phyloP scores from a whole-genome alignment of 30 jellyfish, hydroid and myxozoan genomes.

The Catostylus mosaicus region DNA sequence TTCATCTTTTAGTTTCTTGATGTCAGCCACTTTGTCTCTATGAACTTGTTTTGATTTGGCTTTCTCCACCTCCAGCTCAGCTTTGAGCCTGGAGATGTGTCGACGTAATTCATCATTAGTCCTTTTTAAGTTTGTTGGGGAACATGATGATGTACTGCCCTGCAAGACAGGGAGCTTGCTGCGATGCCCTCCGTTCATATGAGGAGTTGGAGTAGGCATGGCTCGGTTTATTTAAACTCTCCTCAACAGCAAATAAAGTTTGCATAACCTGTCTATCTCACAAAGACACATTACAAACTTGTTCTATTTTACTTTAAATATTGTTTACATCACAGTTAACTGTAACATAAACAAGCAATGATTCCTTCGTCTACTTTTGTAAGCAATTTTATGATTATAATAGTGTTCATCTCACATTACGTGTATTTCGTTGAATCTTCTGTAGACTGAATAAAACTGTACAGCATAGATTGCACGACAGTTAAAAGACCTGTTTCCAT shows the following conservation, averaged over 20 bases:
- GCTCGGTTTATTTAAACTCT: neutral
- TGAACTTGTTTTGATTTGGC: conserved; percentile 84
- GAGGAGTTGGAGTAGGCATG: conserved; percentile 60
- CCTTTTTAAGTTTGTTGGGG: conserved; percentile 69
- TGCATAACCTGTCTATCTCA: neutral
- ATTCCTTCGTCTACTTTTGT: neutral
- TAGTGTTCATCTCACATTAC: too few relatives aligned
- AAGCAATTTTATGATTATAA: too few relatives aligned
- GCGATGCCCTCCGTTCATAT: conserved; percentile 54
- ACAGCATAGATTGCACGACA: too few relatives aligned
- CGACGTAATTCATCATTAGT: conserved; percentile 83
- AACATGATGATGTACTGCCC: conserved; percentile 40
- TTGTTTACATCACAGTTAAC: neutral
- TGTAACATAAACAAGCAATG: neutral
- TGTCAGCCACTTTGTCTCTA: conserved; percentile 90
- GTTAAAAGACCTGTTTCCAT: too few relatives aligned
- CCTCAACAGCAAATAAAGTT: neutral
- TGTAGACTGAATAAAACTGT: too few relatives aligned
- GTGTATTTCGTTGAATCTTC: too few relatives aligned
- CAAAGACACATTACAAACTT: neutral
- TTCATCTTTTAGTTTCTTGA: conserved; percentile 75
- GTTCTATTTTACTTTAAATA: neutral
- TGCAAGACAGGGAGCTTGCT: conserved; percentile 62
- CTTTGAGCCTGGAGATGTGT: conserved; percentile 70
- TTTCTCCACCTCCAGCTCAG: conserved; percentile 81